Evolutionary conservation across 2,797 vertebrate genomes (phyloP), one percentile per base, ranked within the genome.

Genomic region (Psittacula derbiana): DNA sequence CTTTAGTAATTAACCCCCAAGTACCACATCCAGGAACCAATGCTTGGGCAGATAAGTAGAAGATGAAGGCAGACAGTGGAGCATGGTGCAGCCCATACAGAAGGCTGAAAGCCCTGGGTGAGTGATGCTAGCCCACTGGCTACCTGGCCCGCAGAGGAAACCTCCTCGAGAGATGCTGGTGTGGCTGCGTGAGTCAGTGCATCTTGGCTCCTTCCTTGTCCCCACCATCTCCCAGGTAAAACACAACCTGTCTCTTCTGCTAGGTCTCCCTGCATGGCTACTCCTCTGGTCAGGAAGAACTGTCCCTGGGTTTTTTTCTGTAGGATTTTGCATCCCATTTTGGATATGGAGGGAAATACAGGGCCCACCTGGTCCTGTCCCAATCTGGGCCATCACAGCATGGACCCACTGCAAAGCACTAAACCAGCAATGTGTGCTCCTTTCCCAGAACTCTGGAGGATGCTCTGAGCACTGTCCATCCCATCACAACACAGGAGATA

Each of bases 61-160:
- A 61, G 58, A 46, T 7, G 11, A 74, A 83, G 9, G 52, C 15
- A 73, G 12, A 31, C 3, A 60, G 11, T 2, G 8, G 7, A 84
- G 19, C 7, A 25, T 2, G 1, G 13, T n/a, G 12, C 24, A 44
- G 31, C 19, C 24, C 2, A 2, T 31, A 16, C 16, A 8, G 3
- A 71, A 74, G 49, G 31, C 36, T 82, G 46, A 88, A 85, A 76
- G 27, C 16, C 36, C 4, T 27, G 14, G 4, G 6, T 41, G 8
- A 79, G 33, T 7, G 4, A 21, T 21, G 28, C 7, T 31, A 23
- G 44, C 24, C 24, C 1, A 0, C 21, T 15, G 9, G 24, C 24
- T 41, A 55, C 15, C 24, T 72, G 58, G 5, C 6, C 49, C 40
- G 50, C 46, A 46, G 47, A 82, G 8, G 8, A 86, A 79, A 76